Evolutionary conservation across 2,113 vertebrate species (phyloP).

Genomic region (Scopus umbretta): DNA sequence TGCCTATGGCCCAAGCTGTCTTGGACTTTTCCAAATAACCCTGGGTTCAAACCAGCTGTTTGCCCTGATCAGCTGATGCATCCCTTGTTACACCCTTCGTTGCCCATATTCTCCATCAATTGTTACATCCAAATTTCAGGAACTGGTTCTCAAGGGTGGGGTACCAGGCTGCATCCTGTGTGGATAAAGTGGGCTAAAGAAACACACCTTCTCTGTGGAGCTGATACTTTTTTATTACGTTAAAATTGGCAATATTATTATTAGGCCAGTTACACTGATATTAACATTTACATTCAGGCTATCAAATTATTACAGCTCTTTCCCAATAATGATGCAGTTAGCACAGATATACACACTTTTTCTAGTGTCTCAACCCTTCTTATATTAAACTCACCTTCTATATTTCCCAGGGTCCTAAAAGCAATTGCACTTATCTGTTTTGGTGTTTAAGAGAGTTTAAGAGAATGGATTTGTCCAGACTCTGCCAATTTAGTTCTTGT

Average conservation of each 20-base stretch:
- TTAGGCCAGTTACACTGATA: neutral
- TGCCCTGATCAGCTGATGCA: neutral
- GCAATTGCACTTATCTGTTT: neutral
- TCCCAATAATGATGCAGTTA: neutral
- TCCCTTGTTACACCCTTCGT: neutral
- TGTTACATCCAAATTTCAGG: neutral
- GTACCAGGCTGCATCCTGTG: neutral
- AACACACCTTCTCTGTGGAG: neutral
- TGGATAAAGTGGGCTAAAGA: neutral
- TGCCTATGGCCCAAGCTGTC: neutral
- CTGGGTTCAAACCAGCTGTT: neutral
- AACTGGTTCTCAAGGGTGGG: neutral
- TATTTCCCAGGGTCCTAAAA: neutral
- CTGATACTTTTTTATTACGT: neutral
- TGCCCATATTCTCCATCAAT: neutral
- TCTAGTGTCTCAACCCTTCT: neutral
- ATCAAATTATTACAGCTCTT: neutral
- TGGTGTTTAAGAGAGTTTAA: neutral
- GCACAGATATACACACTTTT: neutral
- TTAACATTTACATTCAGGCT: neutral
- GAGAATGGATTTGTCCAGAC: neutral
- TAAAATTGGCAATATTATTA: neutral
- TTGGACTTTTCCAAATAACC: neutral
- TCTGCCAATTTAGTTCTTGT: neutral
- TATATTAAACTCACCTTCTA: neutral